Evolutionary conservation across 2,888 invertebrate genomes (phyloP).

Genomic region (Lissocephala sabroskyi): DNA sequence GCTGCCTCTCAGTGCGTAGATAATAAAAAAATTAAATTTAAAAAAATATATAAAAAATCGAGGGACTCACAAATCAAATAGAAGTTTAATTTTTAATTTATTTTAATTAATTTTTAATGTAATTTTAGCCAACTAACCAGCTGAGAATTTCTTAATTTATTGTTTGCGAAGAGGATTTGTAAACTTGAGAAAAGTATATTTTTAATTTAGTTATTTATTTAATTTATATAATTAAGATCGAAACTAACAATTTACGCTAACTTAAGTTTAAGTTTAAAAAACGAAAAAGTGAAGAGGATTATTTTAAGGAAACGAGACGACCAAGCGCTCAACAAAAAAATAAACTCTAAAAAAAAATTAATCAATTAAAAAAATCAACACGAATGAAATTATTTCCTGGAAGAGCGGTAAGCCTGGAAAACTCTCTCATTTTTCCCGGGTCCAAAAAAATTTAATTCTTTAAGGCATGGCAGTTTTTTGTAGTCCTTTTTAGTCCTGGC

Average conservation of each 20-base stretch:
- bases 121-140: constrained; percentile 28
- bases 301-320: constrained; percentile 37
- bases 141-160: constrained; percentile 7
- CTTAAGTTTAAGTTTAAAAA: constrained; percentile 21
- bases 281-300: not conserved
- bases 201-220: constrained; percentile 22
- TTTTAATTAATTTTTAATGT: constrained; percentile 6
- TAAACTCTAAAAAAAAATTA: constrained; percentile 28
- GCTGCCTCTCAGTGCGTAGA: constrained; percentile 70
- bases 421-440: not conserved
- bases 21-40: constrained; percentile 28
- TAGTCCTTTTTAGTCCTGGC: not conserved
- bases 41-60: constrained; percentile 21
- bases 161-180: not conserved
- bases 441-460: not conserved
- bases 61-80: constrained; percentile 3
- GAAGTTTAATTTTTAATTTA: constrained; percentile 5
- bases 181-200: constrained; percentile 8
- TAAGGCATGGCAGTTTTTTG: not conserved
- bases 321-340: constrained; percentile 13
- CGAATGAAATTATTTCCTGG: not conserved
- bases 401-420: constrained; percentile 29
- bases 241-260: constrained; percentile 37
- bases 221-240: constrained; percentile 42
- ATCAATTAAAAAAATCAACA: constrained; percentile 20